phyloP scores from a whole-genome alignment of 2,113 vertebrate genomes.

The Pelusios castaneus region DNA sequence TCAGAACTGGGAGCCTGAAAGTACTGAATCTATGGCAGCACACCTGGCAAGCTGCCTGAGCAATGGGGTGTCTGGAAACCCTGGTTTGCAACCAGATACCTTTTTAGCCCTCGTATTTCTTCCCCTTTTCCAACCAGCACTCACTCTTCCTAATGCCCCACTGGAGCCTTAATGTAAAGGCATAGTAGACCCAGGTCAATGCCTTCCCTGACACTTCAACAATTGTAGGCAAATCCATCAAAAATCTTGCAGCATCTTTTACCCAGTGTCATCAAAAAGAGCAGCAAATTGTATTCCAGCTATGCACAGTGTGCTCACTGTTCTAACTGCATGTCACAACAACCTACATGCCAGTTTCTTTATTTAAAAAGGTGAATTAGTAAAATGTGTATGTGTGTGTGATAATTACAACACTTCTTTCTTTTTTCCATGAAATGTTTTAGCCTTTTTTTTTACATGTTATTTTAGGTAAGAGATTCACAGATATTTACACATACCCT shows the following conservation, averaged over 20 bases:
- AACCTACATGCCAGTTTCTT: neutral
- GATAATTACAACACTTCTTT: neutral
- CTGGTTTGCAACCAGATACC: neutral
- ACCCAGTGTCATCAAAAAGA: neutral
- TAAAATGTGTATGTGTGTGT: neutral
- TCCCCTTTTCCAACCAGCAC: neutral
- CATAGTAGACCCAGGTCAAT: neutral
- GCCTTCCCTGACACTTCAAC: accelerated
- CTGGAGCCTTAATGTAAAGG: neutral
- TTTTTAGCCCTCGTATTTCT: neutral
- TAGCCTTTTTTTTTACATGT: neutral
- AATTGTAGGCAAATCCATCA: neutral
- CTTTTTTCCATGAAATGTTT: neutral
- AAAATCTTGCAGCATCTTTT: neutral
- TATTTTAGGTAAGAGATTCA: slow-evolving; percentile 3
- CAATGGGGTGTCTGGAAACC: neutral
- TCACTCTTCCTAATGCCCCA: neutral
- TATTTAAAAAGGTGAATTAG: neutral
- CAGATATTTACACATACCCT: neutral
- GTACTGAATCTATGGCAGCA: neutral
- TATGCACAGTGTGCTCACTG: neutral
- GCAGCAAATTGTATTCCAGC: neutral
- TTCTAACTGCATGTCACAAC: neutral
- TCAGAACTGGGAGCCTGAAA: neutral
- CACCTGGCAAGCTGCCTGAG: neutral